Evolutionary conservation across 1,140 invertebrate genomes (phyloP).

Genomic region (Ceratitis capitata): DNA sequence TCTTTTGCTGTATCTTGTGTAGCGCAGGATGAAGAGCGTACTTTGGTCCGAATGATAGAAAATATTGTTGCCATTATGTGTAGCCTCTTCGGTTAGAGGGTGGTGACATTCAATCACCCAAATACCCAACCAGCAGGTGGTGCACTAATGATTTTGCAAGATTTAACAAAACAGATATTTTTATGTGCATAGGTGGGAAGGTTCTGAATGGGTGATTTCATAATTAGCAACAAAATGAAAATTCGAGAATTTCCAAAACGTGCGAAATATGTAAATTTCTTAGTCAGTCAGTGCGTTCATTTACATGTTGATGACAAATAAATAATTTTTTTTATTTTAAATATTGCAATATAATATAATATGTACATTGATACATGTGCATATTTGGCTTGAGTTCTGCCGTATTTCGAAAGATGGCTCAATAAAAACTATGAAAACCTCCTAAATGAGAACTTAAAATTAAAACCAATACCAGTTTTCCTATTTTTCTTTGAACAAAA

Average conservation of each 20-base stretch:
- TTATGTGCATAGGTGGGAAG: no score
- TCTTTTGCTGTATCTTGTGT: not conserved
- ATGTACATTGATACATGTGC: not conserved
- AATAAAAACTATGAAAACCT: not conserved
- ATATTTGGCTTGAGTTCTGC: not conserved
- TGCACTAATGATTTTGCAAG: not conserved
- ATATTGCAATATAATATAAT: no score
- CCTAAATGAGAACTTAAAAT: not conserved
- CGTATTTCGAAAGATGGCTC: not conserved
- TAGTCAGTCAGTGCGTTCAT: no score
- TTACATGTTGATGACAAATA: not conserved
- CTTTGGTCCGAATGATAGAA: not conserved
- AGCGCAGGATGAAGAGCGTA: not conserved
- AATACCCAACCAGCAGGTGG: not conserved
- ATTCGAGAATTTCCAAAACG: not conserved
- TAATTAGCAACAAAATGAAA: not conserved
- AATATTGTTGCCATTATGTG: not conserved
- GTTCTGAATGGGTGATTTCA: not conserved
- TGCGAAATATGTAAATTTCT: not conserved
- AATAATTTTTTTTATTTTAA: not conserved
- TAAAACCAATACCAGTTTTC: not conserved
- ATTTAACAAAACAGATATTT: not conserved
- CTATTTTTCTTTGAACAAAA: not conserved
- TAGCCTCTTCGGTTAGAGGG: not conserved
- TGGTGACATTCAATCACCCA: not conserved